Base-by-base conservation (phyloP, 37 sponge, comb jelly and placozoan species). In the Petrosia ficiformis region DNA sequence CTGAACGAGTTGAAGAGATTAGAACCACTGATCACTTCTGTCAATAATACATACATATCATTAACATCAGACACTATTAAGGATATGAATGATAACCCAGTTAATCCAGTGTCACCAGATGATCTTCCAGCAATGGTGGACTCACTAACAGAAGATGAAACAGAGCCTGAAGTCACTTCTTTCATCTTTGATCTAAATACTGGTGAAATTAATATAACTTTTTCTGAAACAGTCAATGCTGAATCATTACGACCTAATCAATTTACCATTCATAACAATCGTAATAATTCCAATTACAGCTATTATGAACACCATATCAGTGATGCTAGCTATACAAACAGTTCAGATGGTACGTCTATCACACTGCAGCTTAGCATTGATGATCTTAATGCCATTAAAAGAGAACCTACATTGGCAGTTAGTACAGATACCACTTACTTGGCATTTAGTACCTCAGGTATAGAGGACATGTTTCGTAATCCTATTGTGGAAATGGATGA, bases 371-470 rank as follows among this genome's bases (percentile, higher is more conserved):
- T 94, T 26, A 73, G 89, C 57, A 21, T 74, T 44, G 40, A 48
- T 52, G 96, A 95, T 61, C 65, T 92, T n/a, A 92, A 95, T 63
- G 71, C 78, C n/a, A 43, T 95, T 11, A 95, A 95, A 73, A 66
- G 76, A 38, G 59, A 85, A 2, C 70, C 77, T 21, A 65, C 39
- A 3, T 83, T 95, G 10, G 92, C 87, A 8, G 71, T 54, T 3
- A 79, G 74, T 57, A 19, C 42, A 35, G 26, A 41, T 21, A 80
- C 86, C 1, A 88, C 92, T 11, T 90, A 74, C 60, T 67, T 95
- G 3, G 65, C 82, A 40, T 40, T 92, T 38, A 75, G 80, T n/a
- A n/a, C 73, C 35, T 32, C 41, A 33, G 82, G 88, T 11, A 79
- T 92, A 19, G 34, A 38, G n/a, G 96, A 95, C 74, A 92, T 89